A percentile compares a stretch with the other conserved stretches of the same genome.
Conservation (phyloP, 1,140 invertebrate genomes). For the Cydia amplana region DNA sequence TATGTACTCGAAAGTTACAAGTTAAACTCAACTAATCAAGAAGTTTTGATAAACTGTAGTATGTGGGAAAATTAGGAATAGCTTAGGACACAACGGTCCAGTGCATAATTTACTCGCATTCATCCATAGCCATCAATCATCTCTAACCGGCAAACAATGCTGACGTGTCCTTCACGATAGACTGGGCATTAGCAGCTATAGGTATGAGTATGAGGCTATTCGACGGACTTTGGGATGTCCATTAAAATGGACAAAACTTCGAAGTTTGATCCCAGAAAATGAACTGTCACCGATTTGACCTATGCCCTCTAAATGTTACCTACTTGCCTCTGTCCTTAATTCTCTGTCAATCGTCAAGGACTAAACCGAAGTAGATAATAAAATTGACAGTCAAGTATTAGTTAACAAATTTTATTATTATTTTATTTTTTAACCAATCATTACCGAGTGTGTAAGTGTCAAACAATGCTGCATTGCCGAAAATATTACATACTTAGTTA, state of each 20-base stretch:
- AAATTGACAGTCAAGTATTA: no score
- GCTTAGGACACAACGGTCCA: neutral
- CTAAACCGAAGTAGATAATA: no score
- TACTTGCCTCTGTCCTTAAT: neutral
- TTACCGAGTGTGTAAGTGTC: no score
- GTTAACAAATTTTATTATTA: no score
- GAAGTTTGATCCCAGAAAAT: neutral
- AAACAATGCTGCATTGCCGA: no score
- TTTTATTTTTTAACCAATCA: no score
- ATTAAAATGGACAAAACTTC: neutral
- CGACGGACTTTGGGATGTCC: neutral
- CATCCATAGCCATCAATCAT: neutral
- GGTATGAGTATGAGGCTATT: neutral
- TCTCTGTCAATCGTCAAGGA: neutral
- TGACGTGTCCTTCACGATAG: neutral
- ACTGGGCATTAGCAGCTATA: neutral
- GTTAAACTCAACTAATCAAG: no score
- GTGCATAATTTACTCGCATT: neutral
- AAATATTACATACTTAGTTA: no score
- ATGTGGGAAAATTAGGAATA: slow-evolving; percentile 8
- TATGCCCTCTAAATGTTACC: neutral
- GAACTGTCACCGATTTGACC: neutral
- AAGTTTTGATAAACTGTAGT: neutral
- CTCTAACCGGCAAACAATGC: neutral
- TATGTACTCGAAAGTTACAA: no score